phyloP scores from a whole-genome alignment of 2,113 vertebrate genomes.

The Nanorana parkeri region DNA sequence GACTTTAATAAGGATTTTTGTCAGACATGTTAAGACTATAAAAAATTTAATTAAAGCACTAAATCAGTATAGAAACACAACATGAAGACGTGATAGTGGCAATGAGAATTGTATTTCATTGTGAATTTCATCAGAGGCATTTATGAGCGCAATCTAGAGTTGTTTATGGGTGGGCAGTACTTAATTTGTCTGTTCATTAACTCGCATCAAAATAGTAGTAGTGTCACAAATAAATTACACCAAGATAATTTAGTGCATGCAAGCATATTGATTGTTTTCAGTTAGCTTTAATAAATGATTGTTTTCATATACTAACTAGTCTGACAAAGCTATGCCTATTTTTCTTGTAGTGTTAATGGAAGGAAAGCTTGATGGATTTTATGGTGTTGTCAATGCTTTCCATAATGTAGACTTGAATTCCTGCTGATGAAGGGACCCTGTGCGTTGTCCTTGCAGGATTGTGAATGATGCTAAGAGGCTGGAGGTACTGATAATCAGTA shows the following conservation, averaged over 20 bases:
- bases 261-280: neutral
- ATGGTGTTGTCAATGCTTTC: constrained; percentile 14
- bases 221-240: neutral
- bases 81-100: neutral
- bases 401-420: constrained; percentile 27
- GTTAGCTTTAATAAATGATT: neutral
- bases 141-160: constrained; percentile 19
- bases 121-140: constrained; percentile 36
- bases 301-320: constrained; percentile 5
- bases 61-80: neutral
- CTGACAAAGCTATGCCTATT: neutral
- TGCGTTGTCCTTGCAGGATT: constrained; percentile 1
- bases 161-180: neutral
- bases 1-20: neutral
- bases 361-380: constrained; percentile 12
- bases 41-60: constrained; percentile 15
- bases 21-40: neutral
- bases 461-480: neutral
- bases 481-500: neutral
- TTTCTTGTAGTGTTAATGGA: constrained; percentile 1
- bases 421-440: constrained; percentile 33
- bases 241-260: constrained; percentile 7
- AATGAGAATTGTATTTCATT: constrained; percentile 1
- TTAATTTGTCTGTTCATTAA: constrained; percentile 17
- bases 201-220: neutral